phyloP scores from a whole-genome alignment of 2,113 vertebrate species.

The Lethenteron reissneri region DNA sequence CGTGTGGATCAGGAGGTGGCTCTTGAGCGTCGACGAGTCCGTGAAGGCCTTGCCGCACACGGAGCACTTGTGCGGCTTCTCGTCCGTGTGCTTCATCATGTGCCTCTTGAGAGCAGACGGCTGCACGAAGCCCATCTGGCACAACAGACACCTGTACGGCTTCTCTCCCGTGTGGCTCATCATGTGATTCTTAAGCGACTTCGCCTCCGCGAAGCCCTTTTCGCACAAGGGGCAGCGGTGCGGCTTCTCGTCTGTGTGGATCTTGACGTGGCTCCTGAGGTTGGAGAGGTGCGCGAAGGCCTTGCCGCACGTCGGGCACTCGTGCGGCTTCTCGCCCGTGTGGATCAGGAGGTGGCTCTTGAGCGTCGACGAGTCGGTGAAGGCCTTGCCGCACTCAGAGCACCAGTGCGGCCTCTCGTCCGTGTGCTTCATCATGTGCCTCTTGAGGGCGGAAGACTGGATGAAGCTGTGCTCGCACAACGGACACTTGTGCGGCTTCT shows the following conservation, averaged over 20 bases:
- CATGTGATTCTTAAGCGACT: background rate
- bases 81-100: slow-evolving; percentile 5
- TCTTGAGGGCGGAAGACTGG: background rate
- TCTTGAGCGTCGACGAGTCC: background rate
- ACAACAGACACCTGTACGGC: background rate
- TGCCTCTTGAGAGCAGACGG: background rate
- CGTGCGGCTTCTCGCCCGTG: background rate
- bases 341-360: slow-evolving; percentile 1
- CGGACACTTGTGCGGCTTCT: background rate
- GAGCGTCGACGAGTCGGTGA: background rate
- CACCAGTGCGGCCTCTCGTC: background rate
- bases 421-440: slow-evolving; percentile 2
- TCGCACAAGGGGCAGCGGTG: background rate
- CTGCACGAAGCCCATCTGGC: background rate
- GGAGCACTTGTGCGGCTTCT: background rate
- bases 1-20: slow-evolving; percentile 2
- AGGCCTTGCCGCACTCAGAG: background rate
- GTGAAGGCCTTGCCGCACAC: slow-evolving; percentile 1
- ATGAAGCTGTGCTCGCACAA: slow-evolving; percentile 1
- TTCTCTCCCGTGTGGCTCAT: background rate
- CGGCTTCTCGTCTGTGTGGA: background rate
- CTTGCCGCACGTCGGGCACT: background rate
- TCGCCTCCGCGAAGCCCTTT: background rate
- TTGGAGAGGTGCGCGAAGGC: background rate
- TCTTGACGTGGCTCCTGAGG: background rate